phyloP scores from a whole-genome alignment of 2,888 invertebrate species.

The Aphidius colemani region DNA sequence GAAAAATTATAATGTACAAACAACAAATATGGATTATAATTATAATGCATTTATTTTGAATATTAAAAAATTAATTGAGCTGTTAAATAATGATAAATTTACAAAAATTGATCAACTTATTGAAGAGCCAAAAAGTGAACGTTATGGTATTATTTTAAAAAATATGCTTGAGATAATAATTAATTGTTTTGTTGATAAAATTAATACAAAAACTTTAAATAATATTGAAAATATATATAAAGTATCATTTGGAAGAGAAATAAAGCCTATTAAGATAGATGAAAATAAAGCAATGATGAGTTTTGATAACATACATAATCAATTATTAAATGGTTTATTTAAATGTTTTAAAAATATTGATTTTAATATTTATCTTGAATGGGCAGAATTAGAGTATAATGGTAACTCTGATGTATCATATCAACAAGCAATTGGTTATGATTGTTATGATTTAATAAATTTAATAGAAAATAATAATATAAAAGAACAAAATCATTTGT shows the following conservation, averaged over 20 bases:
- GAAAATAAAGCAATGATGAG: slow-evolving; percentile 27
- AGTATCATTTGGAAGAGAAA: slow-evolving; percentile 44
- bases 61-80: slow-evolving; percentile 44
- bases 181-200: slow-evolving; percentile 35
- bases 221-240: slow-evolving; percentile 41
- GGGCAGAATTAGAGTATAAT: slow-evolving; percentile 48
- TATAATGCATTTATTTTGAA: slow-evolving; percentile 36
- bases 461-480: slow-evolving; percentile 35
- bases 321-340: slow-evolving; percentile 42
- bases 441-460: slow-evolving; percentile 43
- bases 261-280: slow-evolving; percentile 32
- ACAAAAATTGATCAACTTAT: slow-evolving; percentile 30
- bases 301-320: slow-evolving; percentile 36
- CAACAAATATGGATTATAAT: slow-evolving; percentile 33
- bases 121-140: slow-evolving; percentile 33
- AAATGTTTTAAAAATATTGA: slow-evolving; percentile 47
- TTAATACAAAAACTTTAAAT: slow-evolving; percentile 2
- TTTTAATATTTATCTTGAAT: slow-evolving; percentile 46
- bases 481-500: slow-evolving; percentile 38
- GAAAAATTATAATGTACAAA: slow-evolving; percentile 37
- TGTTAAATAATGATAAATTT: slow-evolving; percentile 38
- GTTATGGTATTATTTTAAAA: slow-evolving; percentile 45
- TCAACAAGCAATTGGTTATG: slow-evolving; percentile 49
- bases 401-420: slow-evolving; percentile 43
- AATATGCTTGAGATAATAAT: slow-evolving; percentile 38